Conservation (phyloP, 2,113 vertebrate genomes). For the Boulengeromyrus knoepffleri region DNA sequence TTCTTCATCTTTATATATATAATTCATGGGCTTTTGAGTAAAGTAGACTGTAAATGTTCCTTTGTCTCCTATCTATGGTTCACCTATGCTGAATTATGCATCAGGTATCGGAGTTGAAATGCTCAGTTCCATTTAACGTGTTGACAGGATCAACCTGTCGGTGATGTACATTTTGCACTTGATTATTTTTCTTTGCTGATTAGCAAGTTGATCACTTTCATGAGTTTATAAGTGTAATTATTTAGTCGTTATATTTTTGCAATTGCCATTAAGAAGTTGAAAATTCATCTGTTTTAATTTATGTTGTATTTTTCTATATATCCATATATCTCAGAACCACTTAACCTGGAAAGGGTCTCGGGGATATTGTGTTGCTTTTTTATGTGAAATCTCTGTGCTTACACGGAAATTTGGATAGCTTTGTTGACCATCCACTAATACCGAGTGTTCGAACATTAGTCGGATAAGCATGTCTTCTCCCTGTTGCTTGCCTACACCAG, state of each 20-base stretch:
- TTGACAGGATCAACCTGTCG: not conserved
- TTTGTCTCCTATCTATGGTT: not conserved
- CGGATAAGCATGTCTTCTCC: not conserved
- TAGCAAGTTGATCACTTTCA: not conserved
- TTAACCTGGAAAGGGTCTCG: not conserved
- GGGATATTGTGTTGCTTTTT: not conserved
- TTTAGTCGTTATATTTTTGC: not conserved
- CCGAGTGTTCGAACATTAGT: not conserved
- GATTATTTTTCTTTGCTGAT: not conserved
- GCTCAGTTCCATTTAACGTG: not conserved
- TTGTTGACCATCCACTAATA: not conserved
- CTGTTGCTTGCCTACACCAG: not conserved
- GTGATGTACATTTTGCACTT: not conserved
- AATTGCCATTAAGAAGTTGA: not conserved
- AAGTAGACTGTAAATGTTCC: not conserved
- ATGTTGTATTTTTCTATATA: not conserved
- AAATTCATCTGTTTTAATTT: not conserved
- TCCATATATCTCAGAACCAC: not conserved
- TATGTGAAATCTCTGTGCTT: not conserved
- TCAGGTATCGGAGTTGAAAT: not conserved
- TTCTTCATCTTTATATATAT: not conserved
- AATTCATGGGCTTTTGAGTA: not conserved
- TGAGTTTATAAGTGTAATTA: not conserved
- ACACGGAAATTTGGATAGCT: not conserved
- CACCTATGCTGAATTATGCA: not conserved